Evolutionary conservation across 2,113 vertebrate species (phyloP).

Genomic region (Uropsilus gracilis): DNA sequence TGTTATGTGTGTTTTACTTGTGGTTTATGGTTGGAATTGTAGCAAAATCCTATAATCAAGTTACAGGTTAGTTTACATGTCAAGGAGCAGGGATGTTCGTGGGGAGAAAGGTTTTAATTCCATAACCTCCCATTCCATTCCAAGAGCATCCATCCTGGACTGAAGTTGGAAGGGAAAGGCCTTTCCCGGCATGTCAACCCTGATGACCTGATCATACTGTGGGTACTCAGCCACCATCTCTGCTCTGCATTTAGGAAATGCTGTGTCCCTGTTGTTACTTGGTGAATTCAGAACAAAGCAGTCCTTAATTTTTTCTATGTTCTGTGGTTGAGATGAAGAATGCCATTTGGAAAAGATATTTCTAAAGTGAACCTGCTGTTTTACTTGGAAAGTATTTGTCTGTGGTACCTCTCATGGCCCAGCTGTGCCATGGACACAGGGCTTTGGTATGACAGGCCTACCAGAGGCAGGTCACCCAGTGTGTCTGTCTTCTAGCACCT

Average conservation of each 20-base stretch:
- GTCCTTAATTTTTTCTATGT: not conserved
- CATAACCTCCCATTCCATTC: accelerated
- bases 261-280: not conserved
- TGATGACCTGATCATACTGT: accelerated
- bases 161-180: not conserved
- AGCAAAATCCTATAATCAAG: too few species aligned
- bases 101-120: too few species aligned
- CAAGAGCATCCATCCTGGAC: accelerated
- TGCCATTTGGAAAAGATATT: accelerated
- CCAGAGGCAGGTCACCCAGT: not conserved
- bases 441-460: too few species aligned
- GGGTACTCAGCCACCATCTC: not conserved
- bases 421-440: not conserved
- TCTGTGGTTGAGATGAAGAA: not conserved
- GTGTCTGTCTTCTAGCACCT: not conserved
- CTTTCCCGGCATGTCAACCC: too few species aligned
- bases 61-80: not conserved
- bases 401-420: accelerated
- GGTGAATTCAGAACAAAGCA: not conserved
- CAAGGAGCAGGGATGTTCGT: too few species aligned
- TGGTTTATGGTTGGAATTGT: not conserved
- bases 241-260: not conserved
- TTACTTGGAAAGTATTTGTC: not conserved
- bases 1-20: not conserved
- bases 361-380: not conserved